Evolutionary conservation across 2,888 invertebrate genomes (phyloP), one percentile per base, ranked within the genome.

Genomic region (Agrotis exclamationis): DNA sequence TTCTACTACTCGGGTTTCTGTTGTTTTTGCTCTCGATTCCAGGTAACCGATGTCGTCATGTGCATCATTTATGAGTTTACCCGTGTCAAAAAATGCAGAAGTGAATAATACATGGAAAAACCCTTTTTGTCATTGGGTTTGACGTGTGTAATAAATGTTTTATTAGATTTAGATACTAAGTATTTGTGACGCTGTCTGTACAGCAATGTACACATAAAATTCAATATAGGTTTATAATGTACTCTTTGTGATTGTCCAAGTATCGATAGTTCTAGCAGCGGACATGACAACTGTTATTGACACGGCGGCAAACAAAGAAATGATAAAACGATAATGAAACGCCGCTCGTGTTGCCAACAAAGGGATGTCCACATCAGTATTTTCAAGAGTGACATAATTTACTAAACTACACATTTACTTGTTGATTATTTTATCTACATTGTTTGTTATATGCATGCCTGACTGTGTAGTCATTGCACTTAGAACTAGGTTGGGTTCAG

Each of bases 271-370:
- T 68, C 58, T 78, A 73, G 63, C 20, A 56, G 58, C 39, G 33
- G 60, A 47, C 54, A 58, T 79, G 81, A 68, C 78, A 82, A 73
- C 80, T 76, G 74, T 67, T 70, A 79, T 64, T 79, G 80, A 75
- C 79, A 64, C 62, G 72, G 63, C 72, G 68, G 74, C 79, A 86
- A 70, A 80, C 86, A 88, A 85, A 87, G 83, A 81, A 81, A 71
- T 79, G 81, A 84, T 86, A 84, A 81, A 82, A 80, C 70, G 74
- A 85, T 84, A 86, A 81, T 86, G 75, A 78, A 83, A 80, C 68
- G 65, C 62, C 73, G 64, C 68, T 72, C 72, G 65, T 77, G 71
- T 70, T 74, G 39, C 39, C 60, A 84, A 87, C 86, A 87, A 88
- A 86, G 85, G 70, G 77, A 70, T 64, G 66, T 69, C 48, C 71